A percentile compares a stretch with the other conserved stretches of the same genome.
Conservation (phyloP, 2,888 invertebrate genomes). For the Drosophila engyochracea region DNA sequence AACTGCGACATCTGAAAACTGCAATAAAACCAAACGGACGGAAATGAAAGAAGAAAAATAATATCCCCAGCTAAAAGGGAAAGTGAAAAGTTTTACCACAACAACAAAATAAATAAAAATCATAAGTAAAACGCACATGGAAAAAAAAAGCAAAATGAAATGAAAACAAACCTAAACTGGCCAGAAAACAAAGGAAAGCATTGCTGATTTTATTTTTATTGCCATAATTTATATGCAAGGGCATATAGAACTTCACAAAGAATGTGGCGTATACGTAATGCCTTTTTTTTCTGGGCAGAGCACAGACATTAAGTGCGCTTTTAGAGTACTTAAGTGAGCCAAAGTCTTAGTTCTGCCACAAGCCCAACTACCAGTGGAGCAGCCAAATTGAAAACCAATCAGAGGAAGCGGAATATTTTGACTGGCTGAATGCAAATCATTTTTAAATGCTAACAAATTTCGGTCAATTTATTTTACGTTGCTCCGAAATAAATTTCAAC, state of each 20-base stretch:
- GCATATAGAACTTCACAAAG: conserved; percentile 1
- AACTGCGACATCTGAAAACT: conserved; percentile 57
- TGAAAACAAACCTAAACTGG: conserved; percentile 33
- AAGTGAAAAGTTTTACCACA: conserved; percentile 65
- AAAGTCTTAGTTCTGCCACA: conserved; percentile 16
- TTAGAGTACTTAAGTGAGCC: conserved; percentile 59
- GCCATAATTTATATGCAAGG: conserved; percentile 65
- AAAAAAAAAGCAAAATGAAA: conserved; percentile 18
- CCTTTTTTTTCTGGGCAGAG: neutral
- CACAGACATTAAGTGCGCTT: conserved; percentile 52
- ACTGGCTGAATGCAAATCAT: conserved; percentile 67
- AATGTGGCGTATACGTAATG: conserved; percentile 44
- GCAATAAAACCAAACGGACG: conserved; percentile 73
- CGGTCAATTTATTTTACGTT: conserved; percentile 69
- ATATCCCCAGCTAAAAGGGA: conserved; percentile 65
- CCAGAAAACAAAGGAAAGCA: conserved; percentile 38
- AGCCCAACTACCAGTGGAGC: conserved; percentile 14
- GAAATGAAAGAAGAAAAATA: conserved; percentile 76
- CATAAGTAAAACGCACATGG: conserved; percentile 40
- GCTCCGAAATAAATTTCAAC: conserved; percentile 71
- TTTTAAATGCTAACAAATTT: conserved; percentile 81
- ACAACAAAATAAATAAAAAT: conserved; percentile 24
- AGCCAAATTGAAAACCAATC: conserved; percentile 40
- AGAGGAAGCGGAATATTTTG: conserved; percentile 11
- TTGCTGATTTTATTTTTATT: conserved; percentile 75